Base-by-base conservation (phyloP, 2,113 vertebrate species). In the Lagopus leucura region DNA sequence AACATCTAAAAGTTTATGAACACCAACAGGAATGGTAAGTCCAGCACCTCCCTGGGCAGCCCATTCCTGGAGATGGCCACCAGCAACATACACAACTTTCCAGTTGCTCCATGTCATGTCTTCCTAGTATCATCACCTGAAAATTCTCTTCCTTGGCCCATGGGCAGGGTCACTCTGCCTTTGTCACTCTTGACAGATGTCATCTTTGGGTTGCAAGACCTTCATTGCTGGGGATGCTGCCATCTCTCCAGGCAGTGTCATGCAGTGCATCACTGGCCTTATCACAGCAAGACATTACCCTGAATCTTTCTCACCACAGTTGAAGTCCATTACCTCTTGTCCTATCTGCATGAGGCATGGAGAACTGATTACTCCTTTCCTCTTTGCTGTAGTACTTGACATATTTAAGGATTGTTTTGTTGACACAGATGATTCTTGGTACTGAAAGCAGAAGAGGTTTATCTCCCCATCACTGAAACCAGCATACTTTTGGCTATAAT, bases 351-450 rank as follows among this genome's bases (percentile, higher is more conserved):
- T 75, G 43, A 90, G 61, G 43, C 12, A 6, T 38, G 47, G 90
- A 75, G 50, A 83, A 64, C 63, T 88, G 88, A 95, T 95, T 84
- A 86, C 81, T 83, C 34, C 47, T 43, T 94, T 96, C 93, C 96
- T 95, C 80, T 94, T 40, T 57, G 69, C 83, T 81, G 83, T 14
- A 32, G 57, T 20, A 58, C 61, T 75, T 72, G 47, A 52, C 69
- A 40, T 93, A 92, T 92, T 38, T 96, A 77, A 90, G 43, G 61
- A 42, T 10, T 61, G 70, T 50, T 96, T 92, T 94, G 80, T 87
- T 92, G 93, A 92, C 64, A 88, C 43, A 85, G 70, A 64, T 36
- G 54, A 75, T 86, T 90, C 67, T 70, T 15, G 75, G 48, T 55
- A 81, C 74, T 89, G 63, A 91, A 94, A 93, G 90, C 47, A 93